Evolutionary conservation across 1,140 invertebrate species (phyloP).

Genomic region (Chionoecetes opilio): DNA sequence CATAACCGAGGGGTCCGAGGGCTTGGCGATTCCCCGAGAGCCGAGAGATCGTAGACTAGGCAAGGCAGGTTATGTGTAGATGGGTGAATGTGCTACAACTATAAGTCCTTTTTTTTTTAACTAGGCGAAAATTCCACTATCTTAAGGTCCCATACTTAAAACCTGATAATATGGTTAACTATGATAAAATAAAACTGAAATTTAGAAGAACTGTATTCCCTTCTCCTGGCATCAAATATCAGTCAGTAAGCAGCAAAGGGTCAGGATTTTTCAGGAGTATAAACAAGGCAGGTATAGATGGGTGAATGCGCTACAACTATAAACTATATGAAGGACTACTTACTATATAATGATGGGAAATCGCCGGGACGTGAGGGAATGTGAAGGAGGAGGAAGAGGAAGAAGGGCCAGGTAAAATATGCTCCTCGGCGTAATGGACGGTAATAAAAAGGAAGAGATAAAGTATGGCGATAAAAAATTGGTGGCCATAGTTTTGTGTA

Average conservation of each 20-base stretch:
- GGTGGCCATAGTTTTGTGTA: background rate
- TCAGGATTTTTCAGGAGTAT: no score
- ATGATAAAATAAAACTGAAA: no score
- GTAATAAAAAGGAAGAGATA: background rate
- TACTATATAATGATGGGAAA: slow-evolving; percentile 28
- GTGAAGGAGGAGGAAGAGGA: background rate
- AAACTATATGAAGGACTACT: no score
- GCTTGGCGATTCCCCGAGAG: background rate
- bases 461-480: background rate
- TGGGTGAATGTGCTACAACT: background rate
- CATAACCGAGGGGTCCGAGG: background rate
- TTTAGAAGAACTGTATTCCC: no score
- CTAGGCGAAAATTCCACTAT: no score
- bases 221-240: no score
- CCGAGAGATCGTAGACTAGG: background rate
- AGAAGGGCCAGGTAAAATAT: background rate
- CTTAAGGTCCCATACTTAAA: no score
- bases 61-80: background rate
- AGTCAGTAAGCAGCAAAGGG: no score
- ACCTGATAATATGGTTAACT: no score
- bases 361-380: background rate
- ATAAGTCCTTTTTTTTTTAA: no score
- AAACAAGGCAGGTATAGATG: background rate
- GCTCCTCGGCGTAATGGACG: background rate
- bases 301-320: background rate